These are phyloP conservation scores for Muntiacus reevesi DNA, from an alignment of 2,113 vertebrate genomes.

Conservation along the genomic window DNA sequence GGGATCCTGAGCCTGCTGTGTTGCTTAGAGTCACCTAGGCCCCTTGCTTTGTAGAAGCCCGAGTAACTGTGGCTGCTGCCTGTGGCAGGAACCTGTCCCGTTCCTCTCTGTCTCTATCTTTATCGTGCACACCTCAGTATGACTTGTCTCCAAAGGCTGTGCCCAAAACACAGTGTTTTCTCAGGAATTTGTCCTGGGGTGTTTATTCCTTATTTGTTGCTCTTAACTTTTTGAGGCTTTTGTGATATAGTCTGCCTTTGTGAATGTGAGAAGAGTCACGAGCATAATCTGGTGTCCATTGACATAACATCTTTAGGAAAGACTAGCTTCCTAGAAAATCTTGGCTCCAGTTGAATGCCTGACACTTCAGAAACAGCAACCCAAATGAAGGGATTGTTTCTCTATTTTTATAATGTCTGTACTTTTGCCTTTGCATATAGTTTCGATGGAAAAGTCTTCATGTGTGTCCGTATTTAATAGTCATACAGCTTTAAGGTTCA, in stretches of 20 bases:
- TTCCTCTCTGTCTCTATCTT: neutral
- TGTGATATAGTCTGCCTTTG: neutral
- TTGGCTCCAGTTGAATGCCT: neutral
- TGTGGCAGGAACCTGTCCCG: neutral
- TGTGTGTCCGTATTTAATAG: neutral
- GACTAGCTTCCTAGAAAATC: constrained; percentile 1
- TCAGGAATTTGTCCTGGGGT: constrained; percentile 13
- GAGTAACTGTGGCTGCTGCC: neutral
- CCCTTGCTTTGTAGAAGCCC: neutral
- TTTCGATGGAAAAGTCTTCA: neutral
- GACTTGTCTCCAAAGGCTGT: neutral
- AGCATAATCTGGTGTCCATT: neutral
- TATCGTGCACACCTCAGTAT: neutral
- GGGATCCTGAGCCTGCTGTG: constrained; percentile 8
- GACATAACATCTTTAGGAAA: neutral
- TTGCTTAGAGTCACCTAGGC: neutral
- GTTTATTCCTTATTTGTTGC: constrained; percentile 37
- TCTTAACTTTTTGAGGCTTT: constrained; percentile 30
- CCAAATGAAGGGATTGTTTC: neutral
- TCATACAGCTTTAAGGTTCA: neutral
- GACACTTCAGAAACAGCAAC: neutral
- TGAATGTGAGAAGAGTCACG: neutral
- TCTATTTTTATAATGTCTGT: neutral
- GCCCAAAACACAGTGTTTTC: neutral
- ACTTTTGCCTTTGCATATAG: neutral